Evolutionary conservation across 1,140 invertebrate species (phyloP), one percentile per base, ranked within the genome.

Genomic region (Aphaenogaster ashmeadi): DNA sequence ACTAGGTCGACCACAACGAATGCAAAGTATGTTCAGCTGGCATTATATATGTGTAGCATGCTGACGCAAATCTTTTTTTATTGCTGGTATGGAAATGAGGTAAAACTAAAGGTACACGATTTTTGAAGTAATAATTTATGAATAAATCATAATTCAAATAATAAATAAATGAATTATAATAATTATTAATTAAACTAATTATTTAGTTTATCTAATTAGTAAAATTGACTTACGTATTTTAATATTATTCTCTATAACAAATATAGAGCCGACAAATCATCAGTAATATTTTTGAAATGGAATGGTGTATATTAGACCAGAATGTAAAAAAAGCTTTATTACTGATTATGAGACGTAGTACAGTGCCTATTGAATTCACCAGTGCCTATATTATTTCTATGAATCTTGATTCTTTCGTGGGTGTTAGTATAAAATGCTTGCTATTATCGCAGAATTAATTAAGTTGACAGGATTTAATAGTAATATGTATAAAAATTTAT

Each of bases 1-100:
- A 80, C 87, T 2, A 88, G 54, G 36, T 56, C 62, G 38, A 47
- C 62, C 4, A 8, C 85, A 47, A 27, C 60, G 1, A 66, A 83
- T 11, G 6, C 58, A 5, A 62, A 88, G 3, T 88, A 88, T 15
- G 9, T 87, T 13, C 15, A 47, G 8, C 9, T 89, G 4, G 9
- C 74, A 3, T 38, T 88, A 6, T 91, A 86, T 33, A 69, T 93
- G 36, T 58, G 64, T 1, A 86, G 85, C 11, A 88, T 87, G n/a
- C 36, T 91, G 3, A 6, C 88, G 1, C 89, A 93, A 74, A 91
- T 89, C 36, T 93, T 91, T 78, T 58, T 88, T 3, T 93, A 86
- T 74, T 93, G 92, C 47, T 92, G 89, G 86, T 91, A 88, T 47
- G 93, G 92, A 1, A 87, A 91, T 41, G 75, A 91, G 60, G 69